These are phyloP conservation scores for Lobophora halterata DNA, from an alignment of 2,888 invertebrate species.

Conservation along the genomic window DNA sequence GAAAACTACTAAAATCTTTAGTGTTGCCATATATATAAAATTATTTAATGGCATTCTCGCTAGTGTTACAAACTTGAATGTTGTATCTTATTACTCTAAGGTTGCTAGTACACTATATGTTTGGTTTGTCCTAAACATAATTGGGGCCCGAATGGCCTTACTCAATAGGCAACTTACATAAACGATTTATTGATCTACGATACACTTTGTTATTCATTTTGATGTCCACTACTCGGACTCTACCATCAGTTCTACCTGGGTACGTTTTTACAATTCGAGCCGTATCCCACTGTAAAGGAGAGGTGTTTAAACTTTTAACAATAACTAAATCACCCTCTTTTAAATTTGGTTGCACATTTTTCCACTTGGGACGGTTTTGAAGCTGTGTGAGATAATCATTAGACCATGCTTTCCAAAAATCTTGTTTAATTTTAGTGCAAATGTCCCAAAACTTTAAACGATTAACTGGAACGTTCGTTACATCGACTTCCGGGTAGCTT, in stretches of 20 bases:
- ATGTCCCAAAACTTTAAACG: slow-evolving; percentile 12
- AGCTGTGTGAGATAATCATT: slow-evolving; percentile 11
- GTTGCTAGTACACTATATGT: no score
- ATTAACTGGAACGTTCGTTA: slow-evolving; percentile 1
- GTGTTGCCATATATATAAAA: no score
- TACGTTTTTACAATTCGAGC: slow-evolving; percentile 12
- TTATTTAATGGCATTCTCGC: no score
- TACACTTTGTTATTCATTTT: slow-evolving; percentile 13
- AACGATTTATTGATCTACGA: no score
- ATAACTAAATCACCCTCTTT: slow-evolving; percentile 10
- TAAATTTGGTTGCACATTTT: slow-evolving; percentile 8
- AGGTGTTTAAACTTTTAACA: slow-evolving; percentile 3
- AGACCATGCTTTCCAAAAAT: slow-evolving; percentile 11
- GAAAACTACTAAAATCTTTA: no score
- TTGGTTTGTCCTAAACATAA: no score
- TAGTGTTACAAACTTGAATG: no score
- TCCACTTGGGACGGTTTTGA: slow-evolving; percentile 16
- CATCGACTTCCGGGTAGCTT: slow-evolving; percentile 7
- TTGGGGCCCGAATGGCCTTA: no score
- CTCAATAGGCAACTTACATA: no score
- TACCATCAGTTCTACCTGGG: slow-evolving; percentile 12
- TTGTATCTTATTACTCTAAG: no score
- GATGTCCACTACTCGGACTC: slow-evolving; percentile 13
- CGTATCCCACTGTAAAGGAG: slow-evolving; percentile 18
- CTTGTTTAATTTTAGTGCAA: slow-evolving; percentile 10